phyloP scores from a whole-genome alignment of 2,797 vertebrate species.

The Eutrigla gurnardus region DNA sequence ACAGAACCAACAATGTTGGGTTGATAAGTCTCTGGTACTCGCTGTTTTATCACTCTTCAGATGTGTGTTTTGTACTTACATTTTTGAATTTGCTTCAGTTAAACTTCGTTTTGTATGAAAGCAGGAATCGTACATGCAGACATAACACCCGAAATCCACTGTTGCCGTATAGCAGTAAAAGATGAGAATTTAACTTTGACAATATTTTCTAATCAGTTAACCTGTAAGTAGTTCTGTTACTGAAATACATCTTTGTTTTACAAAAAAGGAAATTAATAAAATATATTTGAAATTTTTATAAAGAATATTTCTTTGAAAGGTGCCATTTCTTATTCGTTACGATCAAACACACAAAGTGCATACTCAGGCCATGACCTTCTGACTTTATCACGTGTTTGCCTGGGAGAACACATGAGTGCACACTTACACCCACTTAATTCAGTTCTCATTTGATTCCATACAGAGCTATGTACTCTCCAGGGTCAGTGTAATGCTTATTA shows the following conservation, averaged over 20 bases:
- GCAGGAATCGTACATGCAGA: constrained; percentile 68
- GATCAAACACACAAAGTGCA: constrained; percentile 10
- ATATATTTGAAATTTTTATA: constrained; percentile 84
- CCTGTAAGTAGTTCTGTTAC: constrained; percentile 79
- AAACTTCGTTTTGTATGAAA: constrained; percentile 73
- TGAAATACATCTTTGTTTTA: constrained; percentile 78
- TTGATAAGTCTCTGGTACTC: constrained; percentile 71
- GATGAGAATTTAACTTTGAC: constrained; percentile 62
- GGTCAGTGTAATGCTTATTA: neutral
- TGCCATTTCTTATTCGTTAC: constrained; percentile 38
- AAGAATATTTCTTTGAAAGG: constrained; percentile 62
- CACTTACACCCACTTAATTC: neutral
- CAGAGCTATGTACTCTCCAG: neutral
- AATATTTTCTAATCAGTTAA: constrained; percentile 77
- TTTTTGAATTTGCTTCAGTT: constrained; percentile 72
- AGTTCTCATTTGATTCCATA: neutral
- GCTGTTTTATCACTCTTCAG: constrained; percentile 64
- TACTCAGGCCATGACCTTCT: neutral
- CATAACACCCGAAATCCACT: constrained; percentile 76
- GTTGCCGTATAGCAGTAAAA: constrained; percentile 74
- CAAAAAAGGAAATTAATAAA: constrained; percentile 79
- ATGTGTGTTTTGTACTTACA: constrained; percentile 70
- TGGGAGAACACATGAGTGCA: neutral
- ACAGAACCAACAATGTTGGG: constrained; percentile 73
- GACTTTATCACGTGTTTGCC: neutral